phyloP scores from a whole-genome alignment of 1,140 invertebrate genomes.

The Cotesia vestalis region DNA sequence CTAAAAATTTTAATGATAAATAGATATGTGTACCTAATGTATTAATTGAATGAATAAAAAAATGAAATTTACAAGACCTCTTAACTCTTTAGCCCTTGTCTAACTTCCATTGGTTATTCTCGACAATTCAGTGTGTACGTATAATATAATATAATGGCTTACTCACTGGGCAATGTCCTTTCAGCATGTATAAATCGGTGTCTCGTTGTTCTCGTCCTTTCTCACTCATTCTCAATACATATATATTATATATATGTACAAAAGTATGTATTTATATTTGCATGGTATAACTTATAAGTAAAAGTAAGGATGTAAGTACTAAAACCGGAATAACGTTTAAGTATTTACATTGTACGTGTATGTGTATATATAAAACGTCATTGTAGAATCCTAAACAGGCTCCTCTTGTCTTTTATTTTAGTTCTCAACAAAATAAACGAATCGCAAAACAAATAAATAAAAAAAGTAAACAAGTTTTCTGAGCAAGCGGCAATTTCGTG shows the following conservation, averaged over 20 bases:
- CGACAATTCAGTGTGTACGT: conserved; percentile 4
- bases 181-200: conserved; percentile 7
- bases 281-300: no score
- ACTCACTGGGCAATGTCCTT: conserved; percentile 12
- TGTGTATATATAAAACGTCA: not conserved
- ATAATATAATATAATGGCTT: conserved; percentile 8
- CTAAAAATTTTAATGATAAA: no score
- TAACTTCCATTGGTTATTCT: conserved; percentile 1
- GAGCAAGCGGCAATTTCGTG: no score
- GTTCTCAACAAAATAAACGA: no score
- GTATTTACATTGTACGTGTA: not conserved
- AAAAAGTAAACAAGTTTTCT: no score
- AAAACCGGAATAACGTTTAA: conserved; percentile 12
- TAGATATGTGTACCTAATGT: not conserved
- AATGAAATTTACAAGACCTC: not conserved
- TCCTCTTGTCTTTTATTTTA: no score
- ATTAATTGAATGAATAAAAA: conserved; percentile 10
- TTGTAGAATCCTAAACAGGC: not conserved
- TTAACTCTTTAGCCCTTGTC: not conserved
- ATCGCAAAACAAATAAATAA: no score
- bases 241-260: no score
- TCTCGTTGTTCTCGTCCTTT: no score
- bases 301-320: no score
- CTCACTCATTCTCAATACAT: no score
- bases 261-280: no score